A percentile compares a stretch with the other conserved stretches of the same genome.
These are phyloP conservation scores for Vireo altiloquus DNA, from an alignment of 2,113 vertebrate genomes.

Conservation along the genomic window DNA sequence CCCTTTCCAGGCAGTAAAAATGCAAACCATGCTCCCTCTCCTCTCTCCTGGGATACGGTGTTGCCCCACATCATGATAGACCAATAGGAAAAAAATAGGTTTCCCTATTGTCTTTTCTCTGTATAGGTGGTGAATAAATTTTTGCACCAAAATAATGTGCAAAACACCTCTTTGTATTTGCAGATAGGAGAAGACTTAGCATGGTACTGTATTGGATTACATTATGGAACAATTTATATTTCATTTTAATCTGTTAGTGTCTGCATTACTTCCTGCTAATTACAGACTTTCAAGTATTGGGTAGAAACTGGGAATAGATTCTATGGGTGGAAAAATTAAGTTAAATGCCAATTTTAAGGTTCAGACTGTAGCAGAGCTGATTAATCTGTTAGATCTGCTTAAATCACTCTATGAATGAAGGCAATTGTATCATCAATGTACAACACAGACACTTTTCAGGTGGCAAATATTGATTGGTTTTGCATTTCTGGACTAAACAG, in stretches of 20 bases:
- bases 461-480: slow-evolving; percentile 55
- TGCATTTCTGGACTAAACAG: slow-evolving; percentile 43
- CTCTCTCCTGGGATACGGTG: neutral
- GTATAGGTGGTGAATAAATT: neutral
- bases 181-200: neutral
- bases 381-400: slow-evolving; percentile 59
- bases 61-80: neutral
- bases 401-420: slow-evolving; percentile 34
- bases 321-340: slow-evolving; percentile 45
- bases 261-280: neutral
- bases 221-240: neutral
- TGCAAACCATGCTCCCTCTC: neutral
- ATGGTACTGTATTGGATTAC: neutral
- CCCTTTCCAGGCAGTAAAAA: neutral
- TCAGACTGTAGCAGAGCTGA: slow-evolving; percentile 34
- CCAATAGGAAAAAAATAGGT: neutral
- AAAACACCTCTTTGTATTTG: neutral
- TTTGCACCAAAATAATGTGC: neutral
- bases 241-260: neutral
- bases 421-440: slow-evolving; percentile 37
- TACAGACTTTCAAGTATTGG: neutral
- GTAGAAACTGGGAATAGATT: neutral
- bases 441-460: slow-evolving; percentile 18
- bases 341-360: slow-evolving; percentile 41
- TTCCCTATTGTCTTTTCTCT: neutral